phyloP scores from a whole-genome alignment of 92 coral and sea anemone genomes.

The Isaurus tuberculatus region DNA sequence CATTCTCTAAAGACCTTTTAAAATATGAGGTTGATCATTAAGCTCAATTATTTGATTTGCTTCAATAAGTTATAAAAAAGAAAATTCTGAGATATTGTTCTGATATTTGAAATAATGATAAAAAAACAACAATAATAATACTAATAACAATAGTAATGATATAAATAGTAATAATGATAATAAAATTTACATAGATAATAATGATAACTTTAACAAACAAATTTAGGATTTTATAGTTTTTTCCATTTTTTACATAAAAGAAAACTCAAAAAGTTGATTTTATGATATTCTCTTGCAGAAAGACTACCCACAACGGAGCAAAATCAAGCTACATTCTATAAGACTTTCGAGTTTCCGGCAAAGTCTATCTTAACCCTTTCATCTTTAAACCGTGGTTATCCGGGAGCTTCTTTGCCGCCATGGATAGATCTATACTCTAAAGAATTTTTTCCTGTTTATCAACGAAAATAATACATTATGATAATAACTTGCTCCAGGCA shows the following conservation, averaged over 20 bases:
- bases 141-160: neutral
- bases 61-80: no score
- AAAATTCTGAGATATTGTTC: no score
- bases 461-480: neutral
- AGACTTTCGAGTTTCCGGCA: constrained; percentile 10
- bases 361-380: neutral
- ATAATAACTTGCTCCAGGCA: no score
- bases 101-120: no score
- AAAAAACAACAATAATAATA: neutral
- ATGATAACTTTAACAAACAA: neutral
- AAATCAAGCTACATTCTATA: neutral
- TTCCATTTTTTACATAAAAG: no score
- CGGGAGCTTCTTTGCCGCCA: constrained; percentile 11
- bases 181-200: neutral
- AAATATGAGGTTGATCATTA: no score
- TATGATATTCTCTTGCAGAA: neutral
- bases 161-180: neutral
- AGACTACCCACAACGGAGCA: neutral
- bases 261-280: neutral
- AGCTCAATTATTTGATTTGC: no score
- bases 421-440: constrained; percentile 25
- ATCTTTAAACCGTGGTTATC: neutral
- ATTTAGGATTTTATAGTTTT: no score
- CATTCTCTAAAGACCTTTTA: no score
- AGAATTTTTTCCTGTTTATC: constrained; percentile 29